A percentile compares a stretch with the other conserved stretches of the same genome.
phyloP scores from a whole-genome alignment of 35 echinoderm and acorn worm genomes.

The Patiria miniata region DNA sequence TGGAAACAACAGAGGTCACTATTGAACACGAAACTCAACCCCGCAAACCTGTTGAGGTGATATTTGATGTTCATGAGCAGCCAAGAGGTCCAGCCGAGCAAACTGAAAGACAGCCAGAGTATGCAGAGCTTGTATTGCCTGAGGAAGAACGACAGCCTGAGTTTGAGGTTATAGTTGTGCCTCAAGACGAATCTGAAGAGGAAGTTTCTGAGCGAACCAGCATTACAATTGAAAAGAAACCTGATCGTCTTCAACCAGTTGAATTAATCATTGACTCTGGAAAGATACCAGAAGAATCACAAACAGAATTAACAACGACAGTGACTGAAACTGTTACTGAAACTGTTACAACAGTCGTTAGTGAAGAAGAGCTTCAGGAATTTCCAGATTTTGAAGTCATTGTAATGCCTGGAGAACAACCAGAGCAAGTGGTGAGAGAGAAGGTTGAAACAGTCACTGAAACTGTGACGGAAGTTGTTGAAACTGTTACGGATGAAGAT shows the following conservation, averaged over 20 bases:
- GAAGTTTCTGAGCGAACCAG: constrained; percentile 21
- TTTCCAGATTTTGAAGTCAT: constrained; percentile 68
- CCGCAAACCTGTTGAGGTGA: constrained; percentile 23
- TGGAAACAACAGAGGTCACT: constrained; percentile 51
- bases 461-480: neutral
- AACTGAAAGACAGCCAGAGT: constrained; percentile 64
- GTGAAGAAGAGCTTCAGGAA: constrained; percentile 34
- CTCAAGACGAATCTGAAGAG: constrained; percentile 18
- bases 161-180: constrained; percentile 79
- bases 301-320: constrained; percentile 43
- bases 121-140: constrained; percentile 77
- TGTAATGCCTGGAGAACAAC: constrained; percentile 68
- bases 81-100: neutral
- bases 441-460: neutral
- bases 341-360: constrained; percentile 50
- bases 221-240: constrained; percentile 43
- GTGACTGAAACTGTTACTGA: constrained; percentile 64
- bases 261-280: constrained; percentile 60
- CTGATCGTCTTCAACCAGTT: constrained; percentile 57
- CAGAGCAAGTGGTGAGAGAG: neutral
- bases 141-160: constrained; percentile 76
- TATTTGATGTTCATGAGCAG: neutral
- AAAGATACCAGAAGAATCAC: constrained; percentile 23
- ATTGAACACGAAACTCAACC: constrained; percentile 48
- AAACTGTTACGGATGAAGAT: constrained; percentile 21